These are phyloP conservation scores for Blastomussa wellsi DNA, from an alignment of 92 coral and sea anemone species.

Conservation along the genomic window DNA sequence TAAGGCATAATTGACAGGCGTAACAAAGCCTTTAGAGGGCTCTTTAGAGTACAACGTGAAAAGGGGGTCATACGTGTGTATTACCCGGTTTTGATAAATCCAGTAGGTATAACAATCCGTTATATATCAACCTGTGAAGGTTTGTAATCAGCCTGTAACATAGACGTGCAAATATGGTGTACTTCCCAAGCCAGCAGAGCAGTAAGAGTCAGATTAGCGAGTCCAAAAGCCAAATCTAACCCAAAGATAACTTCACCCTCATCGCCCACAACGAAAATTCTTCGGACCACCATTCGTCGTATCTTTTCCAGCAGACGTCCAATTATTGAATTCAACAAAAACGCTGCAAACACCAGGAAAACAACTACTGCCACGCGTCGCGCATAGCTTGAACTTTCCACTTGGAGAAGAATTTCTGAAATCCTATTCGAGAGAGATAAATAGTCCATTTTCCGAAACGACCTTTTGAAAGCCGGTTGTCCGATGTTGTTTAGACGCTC, in stretches of 20 bases:
- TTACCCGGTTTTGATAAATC: too few species aligned
- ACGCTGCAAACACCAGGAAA: constrained; percentile 42
- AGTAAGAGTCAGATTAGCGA: constrained; percentile 60
- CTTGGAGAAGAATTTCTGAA: constrained; percentile 44
- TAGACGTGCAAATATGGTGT: constrained; percentile 51
- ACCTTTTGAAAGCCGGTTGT: constrained; percentile 23
- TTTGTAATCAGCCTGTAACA: constrained; percentile 39
- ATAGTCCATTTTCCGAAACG: constrained; percentile 48
- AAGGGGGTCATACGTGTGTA: too few species aligned
- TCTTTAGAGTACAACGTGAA: too few species aligned
- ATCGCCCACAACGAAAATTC: constrained; percentile 22
- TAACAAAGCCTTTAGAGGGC: too few species aligned
- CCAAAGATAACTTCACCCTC: constrained; percentile 47
- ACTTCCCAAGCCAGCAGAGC: constrained; percentile 65
- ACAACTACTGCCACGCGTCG: constrained; percentile 42
- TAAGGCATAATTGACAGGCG: too few species aligned
- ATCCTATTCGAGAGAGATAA: constrained; percentile 19
- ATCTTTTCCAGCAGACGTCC: constrained; percentile 55
- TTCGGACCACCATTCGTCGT: constrained; percentile 31
- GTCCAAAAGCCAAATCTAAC: constrained; percentile 58
- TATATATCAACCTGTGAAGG: not conserved
- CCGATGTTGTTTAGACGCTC: constrained; percentile 42
- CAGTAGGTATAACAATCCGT: too few species aligned
- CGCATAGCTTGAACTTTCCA: constrained; percentile 38
- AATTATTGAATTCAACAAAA: constrained; percentile 50